Evolutionary conservation across 2,797 vertebrate genomes (phyloP), one percentile per base, ranked within the genome.

Genomic region (Protonibea diacanthus): DNA sequence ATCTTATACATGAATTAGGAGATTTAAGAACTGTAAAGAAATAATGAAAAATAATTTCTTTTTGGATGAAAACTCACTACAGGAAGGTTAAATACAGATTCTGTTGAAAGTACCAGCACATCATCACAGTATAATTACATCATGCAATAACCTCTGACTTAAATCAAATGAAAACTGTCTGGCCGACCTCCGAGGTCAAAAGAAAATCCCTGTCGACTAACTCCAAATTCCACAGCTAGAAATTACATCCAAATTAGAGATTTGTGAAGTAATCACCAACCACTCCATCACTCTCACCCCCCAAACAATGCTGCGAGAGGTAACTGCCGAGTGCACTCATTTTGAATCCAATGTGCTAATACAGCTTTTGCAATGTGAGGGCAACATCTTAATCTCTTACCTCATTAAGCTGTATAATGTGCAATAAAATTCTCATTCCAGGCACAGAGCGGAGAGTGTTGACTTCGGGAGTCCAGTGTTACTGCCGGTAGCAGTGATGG

Each of bases 371-470:
- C 84, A 72, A 84, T 86, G 77, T 47, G 85, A 93, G 86, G 79
- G 83, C 88, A 88, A 83, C 84, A 57, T 91, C 80, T 92, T 94
- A 94, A 94, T 94, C 93, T 93, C 92, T 93, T 93, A 93, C 91
- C 91, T 94, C 91, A 94, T 94, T 95, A 94, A 85, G 78, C 85
- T 77, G 87, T 75, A 78, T 91, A 91, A 92, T 91, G 61, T 82
- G 91, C 82, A 89, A 88, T 90, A 85, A 86, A 90, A 89, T 87
- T 71, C 72, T 91, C 74, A 88, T 90, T 86, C 76, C 69, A 84
- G 76, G 74, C 84, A 73, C 72, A 84, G 70, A 71, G 64, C 51
- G 7, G 56, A 70, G 65, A 69, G 78, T 58, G 64, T 63, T 70
- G 84, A 83, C 64, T 81, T 55, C 23, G 5, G 5, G 29, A 84